Evolutionary conservation across 2,113 vertebrate genomes (phyloP).

Genomic region (Castor canadensis): DNA sequence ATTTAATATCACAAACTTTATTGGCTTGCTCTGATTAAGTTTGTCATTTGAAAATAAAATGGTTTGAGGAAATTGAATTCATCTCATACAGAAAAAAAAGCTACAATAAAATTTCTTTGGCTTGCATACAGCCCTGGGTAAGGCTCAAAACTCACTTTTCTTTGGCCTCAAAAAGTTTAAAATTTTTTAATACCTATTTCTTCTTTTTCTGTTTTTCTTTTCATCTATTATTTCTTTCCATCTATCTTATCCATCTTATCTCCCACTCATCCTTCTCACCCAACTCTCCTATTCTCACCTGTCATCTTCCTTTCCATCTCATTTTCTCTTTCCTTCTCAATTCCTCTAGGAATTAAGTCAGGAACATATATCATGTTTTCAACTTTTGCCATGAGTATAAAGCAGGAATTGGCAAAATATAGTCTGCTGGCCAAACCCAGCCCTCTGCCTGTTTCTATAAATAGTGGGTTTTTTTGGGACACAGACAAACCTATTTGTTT

Average conservation of each 20-base stretch:
- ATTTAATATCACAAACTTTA: constrained; percentile 68
- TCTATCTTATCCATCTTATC: neutral
- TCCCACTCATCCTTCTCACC: neutral
- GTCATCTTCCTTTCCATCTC: neutral
- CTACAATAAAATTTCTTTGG: constrained; percentile 16
- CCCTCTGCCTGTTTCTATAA: constrained; percentile 48
- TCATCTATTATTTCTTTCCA: neutral
- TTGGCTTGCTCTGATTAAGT: constrained; percentile 64
- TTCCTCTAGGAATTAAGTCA: constrained; percentile 35
- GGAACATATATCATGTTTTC: neutral
- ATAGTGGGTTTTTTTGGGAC: constrained; percentile 38
- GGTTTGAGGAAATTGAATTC: constrained; percentile 52
- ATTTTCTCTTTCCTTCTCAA: neutral
- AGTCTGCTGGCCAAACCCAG: constrained; percentile 3
- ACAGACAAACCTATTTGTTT: constrained; percentile 14
- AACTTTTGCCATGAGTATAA: constrained; percentile 10
- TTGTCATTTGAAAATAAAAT: constrained; percentile 70
- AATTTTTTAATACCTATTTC: neutral
- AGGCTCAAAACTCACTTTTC: constrained; percentile 41
- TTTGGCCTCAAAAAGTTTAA: constrained; percentile 36
- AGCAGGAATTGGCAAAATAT: neutral
- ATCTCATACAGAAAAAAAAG: constrained; percentile 62
- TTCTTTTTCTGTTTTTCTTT: constrained; percentile 33
- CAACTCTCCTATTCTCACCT: neutral
- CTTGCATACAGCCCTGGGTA: constrained; percentile 14